Base-by-base conservation (phyloP, 1,140 invertebrate species). In the Pinna nobilis region DNA sequence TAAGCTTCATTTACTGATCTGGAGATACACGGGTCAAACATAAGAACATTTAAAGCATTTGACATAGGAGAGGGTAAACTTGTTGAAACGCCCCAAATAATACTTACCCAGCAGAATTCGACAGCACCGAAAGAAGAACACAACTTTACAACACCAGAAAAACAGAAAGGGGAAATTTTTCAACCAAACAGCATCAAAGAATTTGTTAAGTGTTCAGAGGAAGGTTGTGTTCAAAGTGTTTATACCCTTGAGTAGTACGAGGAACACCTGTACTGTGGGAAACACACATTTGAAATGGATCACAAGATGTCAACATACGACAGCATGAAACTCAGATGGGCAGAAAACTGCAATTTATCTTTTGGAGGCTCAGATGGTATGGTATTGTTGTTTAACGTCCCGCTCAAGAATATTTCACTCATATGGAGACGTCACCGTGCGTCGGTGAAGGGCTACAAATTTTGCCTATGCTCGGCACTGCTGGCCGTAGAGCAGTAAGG, bases 291-390 rank as follows among this genome's bases (percentile, higher is more conserved):
- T n/a, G 25, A 53, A 53, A 13, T 28, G n/a, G n/a, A n/a, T 35
- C 2, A 51, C n/a, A 47, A 49, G 15, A 37, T 32, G 41, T 66
- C 63, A 32, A 50, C 47, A 13, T 51, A 23, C 55, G 65, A 67
- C 33, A 33, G 32, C 0, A 32, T 67, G 11, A 67, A 55, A 28
- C 20, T 39, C 25, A 53, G 23, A 18, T 67, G 65, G 65, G 32
- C 30, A 37, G 50, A 55, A 28, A 53, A 18, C 11, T 67, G 65
- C 39, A 9, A 53, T 11, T 13, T 44, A 13, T 7, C 55, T 0
- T 11, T 13, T 13, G 7, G 9, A 35, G 55, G 30, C 13, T n/a
- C 47, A 53, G 32, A 35, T n/a, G n/a, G n/a, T n/a, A n/a, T n/a
- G n/a, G n/a, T n/a, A n/a, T n/a, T n/a, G n/a, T n/a, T n/a, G n/a